Base-by-base conservation (phyloP, 2,888 invertebrate genomes). In the Philopedon plagiatum region DNA sequence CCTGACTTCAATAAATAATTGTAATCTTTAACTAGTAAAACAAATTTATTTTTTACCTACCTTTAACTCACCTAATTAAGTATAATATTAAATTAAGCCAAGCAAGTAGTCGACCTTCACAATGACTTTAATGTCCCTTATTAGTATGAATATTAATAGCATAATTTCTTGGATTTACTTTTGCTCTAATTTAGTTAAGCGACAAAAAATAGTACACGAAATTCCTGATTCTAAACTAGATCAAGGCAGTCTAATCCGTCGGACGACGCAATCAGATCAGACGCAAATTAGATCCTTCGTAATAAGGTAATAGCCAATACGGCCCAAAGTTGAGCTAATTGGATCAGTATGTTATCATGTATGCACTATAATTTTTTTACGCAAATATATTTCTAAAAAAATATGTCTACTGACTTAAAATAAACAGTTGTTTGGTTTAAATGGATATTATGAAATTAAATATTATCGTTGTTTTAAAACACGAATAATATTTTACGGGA, bases 101-200 rank as follows among this genome's bases (percentile, higher is more conserved):
- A 62, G 21, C 62, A 62, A 60, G 26, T 44, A 9, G 62, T 46
- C 62, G 62, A 46, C 62, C 62, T 62, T 62, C 62, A 62, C 62
- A 62, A 18, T 44, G 62, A 46, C 46, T 29, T 62, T 46, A 46
- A 46, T 32, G 46, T 26, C 26, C 46, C 62, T 15, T 19, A 37
- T 18, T 37, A 26, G 13, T 39, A 3, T 46, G n/a, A 11, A 21
- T 46, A 23, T 23, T 23, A 46, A 23, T 21, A 21, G n/a, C 11
- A 21, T 11, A 41, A 60, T 29, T 44, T 62, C 15, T 62, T 26
- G 11, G 23, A 18, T 61, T 62, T 46, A 62, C 19, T 26, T 26
- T 32, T 15, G 19, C 19, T 44, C 18, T 32, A 46, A n/a, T n/a
- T n/a, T n/a, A n/a, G n/a, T n/a, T n/a, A n/a, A n/a, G n/a, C n/a